These are phyloP conservation scores for Schizopygopsis malacanthus DNA, from an alignment of 2,797 vertebrate species.

Conservation along the genomic window DNA sequence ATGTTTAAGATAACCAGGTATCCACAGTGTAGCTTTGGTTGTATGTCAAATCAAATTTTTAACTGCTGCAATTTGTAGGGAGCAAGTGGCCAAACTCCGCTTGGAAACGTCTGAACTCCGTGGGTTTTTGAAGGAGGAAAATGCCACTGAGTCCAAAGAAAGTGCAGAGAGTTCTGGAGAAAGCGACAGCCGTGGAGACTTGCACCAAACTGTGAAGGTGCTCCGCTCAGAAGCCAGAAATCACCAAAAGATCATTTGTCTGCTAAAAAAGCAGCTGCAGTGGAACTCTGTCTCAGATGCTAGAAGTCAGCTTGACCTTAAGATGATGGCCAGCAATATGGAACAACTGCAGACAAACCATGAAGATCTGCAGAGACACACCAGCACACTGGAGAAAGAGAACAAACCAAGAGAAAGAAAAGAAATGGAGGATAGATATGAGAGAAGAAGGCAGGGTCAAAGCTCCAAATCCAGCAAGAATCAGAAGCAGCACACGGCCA, in stretches of 20 bases:
- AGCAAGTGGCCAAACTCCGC: constrained; percentile 69
- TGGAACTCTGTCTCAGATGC: constrained; percentile 60
- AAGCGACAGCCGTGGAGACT: constrained; percentile 76
- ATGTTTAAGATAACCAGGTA: neutral
- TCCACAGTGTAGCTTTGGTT: neutral
- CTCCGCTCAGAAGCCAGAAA: constrained; percentile 74
- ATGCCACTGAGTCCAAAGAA: constrained; percentile 73
- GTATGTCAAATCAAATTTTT: neutral
- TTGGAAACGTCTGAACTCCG: constrained; percentile 71
- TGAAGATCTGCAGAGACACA: constrained; percentile 73
- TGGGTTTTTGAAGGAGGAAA: constrained; percentile 76
- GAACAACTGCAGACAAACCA: constrained; percentile 66
- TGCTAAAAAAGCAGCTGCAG: constrained; percentile 72
- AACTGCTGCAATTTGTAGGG: constrained; percentile 66
- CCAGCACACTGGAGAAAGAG: constrained; percentile 49
- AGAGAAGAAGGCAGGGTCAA: constrained; percentile 26
- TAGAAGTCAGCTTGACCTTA: constrained; percentile 59
- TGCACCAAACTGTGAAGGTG: constrained; percentile 75
- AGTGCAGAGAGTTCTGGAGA: constrained; percentile 76
- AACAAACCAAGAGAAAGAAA: constrained; percentile 29
- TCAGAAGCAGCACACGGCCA: constrained; percentile 59
- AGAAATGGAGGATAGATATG: constrained; percentile 36
- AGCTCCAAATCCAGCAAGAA: constrained; percentile 53
- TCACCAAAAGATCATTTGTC: constrained; percentile 70
- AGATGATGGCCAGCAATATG: constrained; percentile 58